Conservation (phyloP, 2,113 vertebrate genomes). For the Pionites leucogaster region DNA sequence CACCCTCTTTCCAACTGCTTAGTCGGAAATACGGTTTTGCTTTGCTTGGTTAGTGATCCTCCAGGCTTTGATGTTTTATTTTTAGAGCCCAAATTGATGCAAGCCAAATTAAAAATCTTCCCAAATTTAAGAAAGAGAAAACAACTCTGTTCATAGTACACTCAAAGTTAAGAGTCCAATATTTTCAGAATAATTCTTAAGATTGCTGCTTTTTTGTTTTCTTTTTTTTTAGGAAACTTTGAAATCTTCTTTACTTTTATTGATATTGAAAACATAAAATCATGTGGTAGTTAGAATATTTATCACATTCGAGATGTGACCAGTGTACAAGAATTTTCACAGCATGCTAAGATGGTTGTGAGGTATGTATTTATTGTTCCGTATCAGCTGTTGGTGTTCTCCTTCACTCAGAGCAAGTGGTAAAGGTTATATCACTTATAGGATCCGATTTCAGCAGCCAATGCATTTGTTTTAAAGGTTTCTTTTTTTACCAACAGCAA, state of each 20-base stretch:
- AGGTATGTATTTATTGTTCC: not conserved
- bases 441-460: not conserved
- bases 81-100: slow-evolving; percentile 32
- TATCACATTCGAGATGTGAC: not conserved
- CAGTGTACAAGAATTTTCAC: not conserved
- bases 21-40: slow-evolving; percentile 9
- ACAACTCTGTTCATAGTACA: not conserved
- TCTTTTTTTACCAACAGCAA: not conserved
- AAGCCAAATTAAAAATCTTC: not conserved
- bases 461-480: not conserved
- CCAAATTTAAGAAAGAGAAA: not conserved
- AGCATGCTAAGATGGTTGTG: not conserved
- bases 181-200: not conserved
- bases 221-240: not conserved
- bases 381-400: not conserved
- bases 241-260: not conserved
- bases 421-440: not conserved
- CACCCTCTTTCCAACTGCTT: not conserved
- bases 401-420: not conserved
- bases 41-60: not conserved
- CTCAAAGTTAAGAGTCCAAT: not conserved
- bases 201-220: not conserved
- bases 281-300: not conserved
- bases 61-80: not conserved
- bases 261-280: not conserved